Evolutionary conservation across 2,797 vertebrate species (phyloP).

Genomic region (Lophotriccus pileatus): DNA sequence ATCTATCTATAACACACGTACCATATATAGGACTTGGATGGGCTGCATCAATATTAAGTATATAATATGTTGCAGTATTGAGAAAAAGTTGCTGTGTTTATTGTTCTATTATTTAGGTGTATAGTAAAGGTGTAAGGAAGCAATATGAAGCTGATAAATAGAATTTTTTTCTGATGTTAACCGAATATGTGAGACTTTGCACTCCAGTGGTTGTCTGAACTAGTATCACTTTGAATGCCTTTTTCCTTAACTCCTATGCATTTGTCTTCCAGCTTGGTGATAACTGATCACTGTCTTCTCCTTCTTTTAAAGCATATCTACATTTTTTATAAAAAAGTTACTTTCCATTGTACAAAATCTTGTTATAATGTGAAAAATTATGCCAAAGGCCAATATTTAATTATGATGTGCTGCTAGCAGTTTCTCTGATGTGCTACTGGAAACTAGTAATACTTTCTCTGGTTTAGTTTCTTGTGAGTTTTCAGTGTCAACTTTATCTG

Average conservation of each 20-base stretch:
- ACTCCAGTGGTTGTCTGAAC: neutral
- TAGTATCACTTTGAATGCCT: neutral
- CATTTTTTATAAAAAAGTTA: neutral
- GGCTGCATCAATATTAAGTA: neutral
- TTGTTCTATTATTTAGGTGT: neutral
- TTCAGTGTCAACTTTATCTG: neutral
- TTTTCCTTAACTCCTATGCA: neutral
- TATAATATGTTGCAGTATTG: neutral
- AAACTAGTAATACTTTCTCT: neutral
- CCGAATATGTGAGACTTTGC: neutral
- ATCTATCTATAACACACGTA: accelerated
- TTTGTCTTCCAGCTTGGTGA: neutral
- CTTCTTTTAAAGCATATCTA: neutral
- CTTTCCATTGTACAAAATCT: neutral
- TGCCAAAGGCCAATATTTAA: neutral
- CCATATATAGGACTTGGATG: too few relatives aligned
- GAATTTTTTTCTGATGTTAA: neutral
- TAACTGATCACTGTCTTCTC: neutral
- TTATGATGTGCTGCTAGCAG: neutral
- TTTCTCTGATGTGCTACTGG: neutral
- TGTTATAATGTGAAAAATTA: neutral
- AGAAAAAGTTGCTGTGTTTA: neutral
- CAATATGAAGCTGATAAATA: neutral
- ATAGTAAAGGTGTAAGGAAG: neutral
- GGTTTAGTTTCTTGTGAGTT: neutral